Evolutionary conservation across 2,888 invertebrate genomes (phyloP), one percentile per base, ranked within the genome.

Genomic region (Nomada ferruginata): DNA sequence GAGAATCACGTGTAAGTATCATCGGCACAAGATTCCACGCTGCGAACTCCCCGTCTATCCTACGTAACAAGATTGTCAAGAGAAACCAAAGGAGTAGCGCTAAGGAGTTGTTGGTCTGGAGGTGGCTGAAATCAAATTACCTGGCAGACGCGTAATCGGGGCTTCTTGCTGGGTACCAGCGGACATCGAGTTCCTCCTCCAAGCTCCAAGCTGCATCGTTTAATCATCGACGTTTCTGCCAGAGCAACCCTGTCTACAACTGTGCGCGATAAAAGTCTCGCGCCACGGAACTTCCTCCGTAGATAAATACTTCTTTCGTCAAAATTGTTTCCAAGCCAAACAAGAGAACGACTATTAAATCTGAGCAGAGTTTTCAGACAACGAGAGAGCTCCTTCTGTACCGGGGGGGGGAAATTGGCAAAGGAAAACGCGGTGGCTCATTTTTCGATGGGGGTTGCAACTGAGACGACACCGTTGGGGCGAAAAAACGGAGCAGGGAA

Each of bases 11-110:
- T 77, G 59, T 61, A 74, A 75, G 79, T 77, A 72, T 72, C 76
- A 69, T 61, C 72, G 78, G 75, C 74, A 55, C 77, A 47, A 81
- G 78, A 69, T 82, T 75, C 73, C 55, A 26, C 57, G 76, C 66
- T 73, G 9, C 55, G 63, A 65, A 70, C 74, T 76, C 68, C 70
- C 36, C 79, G 79, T 73, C 82, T 73, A 82, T 82, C 78, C 82
- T 42, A 83, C 87, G 77, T 93, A 93, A 93, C 91, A 89, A 92
- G 93, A 93, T 93, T 93, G 90, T 89, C 90, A 85, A 91, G 92
- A 90, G 93, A 93, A 93, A 93, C 92, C 93, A 92, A 93, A 91
- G 89, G 92, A 93, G 91, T 92, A 91, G 85, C 86, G 89, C 89
- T 89, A 88, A 91, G 91, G 90, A 91, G 90, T 85, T 86, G 85